Evolutionary conservation across 2,888 invertebrate species (phyloP), one percentile per base, ranked within the genome.

Genomic region (Scaptomyza parva): DNA sequence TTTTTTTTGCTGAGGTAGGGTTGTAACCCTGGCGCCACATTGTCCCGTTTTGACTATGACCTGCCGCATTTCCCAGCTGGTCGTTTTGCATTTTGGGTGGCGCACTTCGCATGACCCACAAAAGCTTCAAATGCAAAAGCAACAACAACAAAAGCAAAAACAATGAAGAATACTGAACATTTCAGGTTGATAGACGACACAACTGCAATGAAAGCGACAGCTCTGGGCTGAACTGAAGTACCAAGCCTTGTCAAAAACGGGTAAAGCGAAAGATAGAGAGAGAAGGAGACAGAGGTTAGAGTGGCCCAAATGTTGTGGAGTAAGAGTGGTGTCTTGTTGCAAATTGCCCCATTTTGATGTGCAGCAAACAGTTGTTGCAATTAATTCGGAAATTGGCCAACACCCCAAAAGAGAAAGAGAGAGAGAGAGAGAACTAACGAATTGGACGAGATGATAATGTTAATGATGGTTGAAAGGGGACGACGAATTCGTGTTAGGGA

Each of bases 371-470:
- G 44, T 72, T 68, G 69, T 74, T 74, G 85, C 82, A 78, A 87
- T 84, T 87, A 78, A 87, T 82, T 87, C 51, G 52, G 57, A 64
- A 81, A 85, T 81, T 87, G 86, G 70, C 79, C 81, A 87, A 70
- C 67, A 59, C 63, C 71, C n/a, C n/a, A n/a, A n/a, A n/a, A n/a
- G n/a, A n/a, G n/a, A 78, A 17, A 33, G 71, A 65, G 54, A 60
- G 50, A 14, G 11, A 14, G 35, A 35, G 14, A 14, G 7, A 3
- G 9, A 28, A 28, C 24, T 1, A 26, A n/a, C n/a, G n/a, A n/a
- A n/a, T n/a, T n/a, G n/a, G 24, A 26, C 24, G n/a, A 30, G 37
- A 8, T 17, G 37, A 17, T 8, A 5, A 40, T 20, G 20, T 6
- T 12, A 45, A 26, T 28, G 8, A 3, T 12, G 30, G 33, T 33